These are phyloP conservation scores for Fistularia tabacaria DNA, from an alignment of 2,797 vertebrate species.

Conservation along the genomic window DNA sequence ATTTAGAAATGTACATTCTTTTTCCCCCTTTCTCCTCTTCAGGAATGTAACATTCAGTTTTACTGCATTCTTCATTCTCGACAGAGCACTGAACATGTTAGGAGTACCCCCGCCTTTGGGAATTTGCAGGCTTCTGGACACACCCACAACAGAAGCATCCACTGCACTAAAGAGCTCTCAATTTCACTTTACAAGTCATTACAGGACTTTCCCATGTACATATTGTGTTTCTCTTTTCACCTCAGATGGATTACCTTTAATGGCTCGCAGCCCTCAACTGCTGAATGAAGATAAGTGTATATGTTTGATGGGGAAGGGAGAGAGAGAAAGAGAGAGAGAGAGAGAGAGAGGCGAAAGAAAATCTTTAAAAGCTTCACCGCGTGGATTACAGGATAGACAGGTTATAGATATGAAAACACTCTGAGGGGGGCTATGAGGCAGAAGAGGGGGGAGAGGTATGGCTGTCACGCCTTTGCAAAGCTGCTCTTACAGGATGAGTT, in stretches of 20 bases:
- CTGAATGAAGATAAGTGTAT: constrained; percentile 7
- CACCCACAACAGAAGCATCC: constrained; percentile 6
- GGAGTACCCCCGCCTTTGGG: neutral
- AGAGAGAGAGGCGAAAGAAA: too few species aligned
- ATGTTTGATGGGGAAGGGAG: neutral
- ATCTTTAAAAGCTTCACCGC: too few species aligned
- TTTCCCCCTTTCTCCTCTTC: neutral
- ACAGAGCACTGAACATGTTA: too few species aligned
- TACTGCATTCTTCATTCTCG: neutral
- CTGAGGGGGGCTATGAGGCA: neutral
- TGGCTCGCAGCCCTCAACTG: neutral
- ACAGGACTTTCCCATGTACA: constrained; percentile 1
- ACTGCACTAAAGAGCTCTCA: too few species aligned
- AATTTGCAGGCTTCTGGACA: neutral
- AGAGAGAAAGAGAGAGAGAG: neutral
- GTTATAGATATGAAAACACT: too few species aligned
- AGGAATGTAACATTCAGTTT: neutral
- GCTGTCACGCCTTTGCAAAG: neutral
- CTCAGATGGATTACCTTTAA: constrained; percentile 3
- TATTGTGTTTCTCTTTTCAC: constrained; percentile 21
- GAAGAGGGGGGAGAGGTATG: neutral
- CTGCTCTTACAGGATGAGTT: neutral
- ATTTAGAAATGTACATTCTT: neutral
- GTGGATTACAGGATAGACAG: too few species aligned
- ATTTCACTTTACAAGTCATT: too few species aligned